Evolutionary conservation across 2,888 invertebrate genomes (phyloP).

Genomic region (Leptopilina myrica): DNA sequence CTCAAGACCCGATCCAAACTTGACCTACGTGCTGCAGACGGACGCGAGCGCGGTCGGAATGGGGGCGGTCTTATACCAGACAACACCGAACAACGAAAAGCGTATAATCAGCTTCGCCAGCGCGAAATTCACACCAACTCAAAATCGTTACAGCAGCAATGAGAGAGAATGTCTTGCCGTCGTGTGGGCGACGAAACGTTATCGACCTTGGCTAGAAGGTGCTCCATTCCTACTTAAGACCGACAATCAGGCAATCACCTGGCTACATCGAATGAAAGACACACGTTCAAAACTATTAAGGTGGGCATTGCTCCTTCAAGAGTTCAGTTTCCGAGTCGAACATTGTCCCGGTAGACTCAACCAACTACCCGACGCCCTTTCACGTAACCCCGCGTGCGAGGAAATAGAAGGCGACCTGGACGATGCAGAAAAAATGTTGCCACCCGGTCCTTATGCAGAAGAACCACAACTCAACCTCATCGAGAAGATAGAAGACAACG

Average conservation of each 20-base stretch:
- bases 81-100: too few species aligned
- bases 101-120: not conserved
- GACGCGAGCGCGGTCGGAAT: conserved; percentile 40
- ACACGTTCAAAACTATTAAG: conserved; percentile 52
- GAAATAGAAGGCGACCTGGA: not conserved
- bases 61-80: conserved; percentile 42
- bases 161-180: conserved; percentile 28
- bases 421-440: not conserved
- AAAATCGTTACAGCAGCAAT: conserved; percentile 13
- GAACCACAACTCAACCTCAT: not conserved
- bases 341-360: conserved; percentile 52
- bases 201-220: conserved; percentile 51
- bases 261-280: conserved; percentile 54
- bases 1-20: conserved; percentile 10
- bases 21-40: conserved; percentile 31
- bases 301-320: conserved; percentile 56
- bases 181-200: conserved; percentile 42
- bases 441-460: not conserved
- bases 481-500: not conserved
- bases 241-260: conserved; percentile 54
- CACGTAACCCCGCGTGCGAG: conserved; percentile 44
- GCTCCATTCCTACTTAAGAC: conserved; percentile 51
- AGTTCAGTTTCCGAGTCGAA: conserved; percentile 51
- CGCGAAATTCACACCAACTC: not conserved
- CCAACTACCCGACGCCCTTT: conserved; percentile 55